These are phyloP conservation scores for Microcebus jonahi DNA, from an alignment of 2,113 vertebrate genomes.

Conservation along the genomic window DNA sequence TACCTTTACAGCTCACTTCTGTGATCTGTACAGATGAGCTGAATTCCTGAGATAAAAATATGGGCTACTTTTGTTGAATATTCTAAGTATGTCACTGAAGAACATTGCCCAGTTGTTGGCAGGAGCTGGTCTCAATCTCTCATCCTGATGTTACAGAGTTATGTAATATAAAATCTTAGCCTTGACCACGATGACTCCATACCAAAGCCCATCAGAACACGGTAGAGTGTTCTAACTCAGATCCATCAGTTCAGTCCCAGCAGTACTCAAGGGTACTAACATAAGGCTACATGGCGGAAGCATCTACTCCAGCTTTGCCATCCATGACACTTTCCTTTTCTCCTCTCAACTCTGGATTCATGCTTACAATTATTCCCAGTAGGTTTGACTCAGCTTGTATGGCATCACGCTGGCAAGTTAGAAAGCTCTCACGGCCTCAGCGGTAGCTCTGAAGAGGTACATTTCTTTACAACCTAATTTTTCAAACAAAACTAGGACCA, in stretches of 20 bases:
- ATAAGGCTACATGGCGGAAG: background rate
- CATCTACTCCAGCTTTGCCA: background rate
- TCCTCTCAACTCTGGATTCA: background rate
- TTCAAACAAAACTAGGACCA: background rate
- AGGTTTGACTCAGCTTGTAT: background rate
- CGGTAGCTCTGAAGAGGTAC: background rate
- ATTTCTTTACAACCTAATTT: background rate
- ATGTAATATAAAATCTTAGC: background rate
- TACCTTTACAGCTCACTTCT: background rate
- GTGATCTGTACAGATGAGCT: background rate
- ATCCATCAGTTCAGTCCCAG: background rate
- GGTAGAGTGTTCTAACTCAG: background rate
- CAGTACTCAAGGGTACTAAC: background rate
- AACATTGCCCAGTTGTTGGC: background rate
- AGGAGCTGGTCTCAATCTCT: background rate
- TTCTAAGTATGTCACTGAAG: background rate
- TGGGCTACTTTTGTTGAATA: background rate
- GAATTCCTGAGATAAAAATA: background rate
- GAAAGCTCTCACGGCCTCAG: background rate
- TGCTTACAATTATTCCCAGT: too few species aligned
- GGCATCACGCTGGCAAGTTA: background rate
- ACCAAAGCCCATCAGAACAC: background rate
- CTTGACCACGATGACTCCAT: background rate
- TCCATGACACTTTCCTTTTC: background rate
- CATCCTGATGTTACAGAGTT: background rate